A percentile compares a stretch with the other conserved stretches of the same genome.
Conservation (phyloP, 2,888 invertebrate species). For the Euphydryas editha region DNA sequence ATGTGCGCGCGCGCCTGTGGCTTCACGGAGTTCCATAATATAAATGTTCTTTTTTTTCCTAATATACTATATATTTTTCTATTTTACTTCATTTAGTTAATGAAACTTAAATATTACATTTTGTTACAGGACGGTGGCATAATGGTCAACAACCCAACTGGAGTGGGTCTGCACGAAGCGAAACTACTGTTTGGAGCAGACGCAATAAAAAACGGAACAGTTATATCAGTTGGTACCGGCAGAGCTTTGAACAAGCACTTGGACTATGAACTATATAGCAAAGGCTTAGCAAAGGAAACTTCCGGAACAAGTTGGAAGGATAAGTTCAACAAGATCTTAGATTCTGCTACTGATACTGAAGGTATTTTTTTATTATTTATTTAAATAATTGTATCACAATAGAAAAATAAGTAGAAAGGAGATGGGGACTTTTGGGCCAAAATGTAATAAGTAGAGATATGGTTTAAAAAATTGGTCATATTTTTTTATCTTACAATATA, state of each 20-base stretch:
- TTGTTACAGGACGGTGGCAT: slow-evolving; percentile 89
- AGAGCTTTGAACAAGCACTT: slow-evolving; percentile 73
- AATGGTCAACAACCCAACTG: slow-evolving; percentile 94
- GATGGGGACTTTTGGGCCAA: background rate
- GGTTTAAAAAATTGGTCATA: too few relatives aligned
- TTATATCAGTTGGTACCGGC: slow-evolving; percentile 93
- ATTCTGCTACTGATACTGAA: slow-evolving; percentile 95
- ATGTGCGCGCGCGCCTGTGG: background rate
- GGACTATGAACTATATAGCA: slow-evolving; percentile 53
- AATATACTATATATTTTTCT: too few relatives aligned
- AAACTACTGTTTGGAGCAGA: slow-evolving; percentile 91
- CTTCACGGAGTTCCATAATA: too few relatives aligned
- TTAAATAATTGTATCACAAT: background rate
- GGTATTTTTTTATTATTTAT: slow-evolving; percentile 70
- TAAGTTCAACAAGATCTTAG: slow-evolving; percentile 91
- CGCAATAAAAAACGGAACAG: slow-evolving; percentile 86
- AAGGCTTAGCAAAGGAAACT: slow-evolving; percentile 49
- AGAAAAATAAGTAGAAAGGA: background rate
- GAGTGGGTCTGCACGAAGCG: slow-evolving; percentile 94
- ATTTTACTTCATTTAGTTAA: too few relatives aligned
- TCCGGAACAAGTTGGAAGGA: slow-evolving; percentile 86
- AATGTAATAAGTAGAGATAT: too few relatives aligned
- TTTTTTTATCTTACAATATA: too few relatives aligned
- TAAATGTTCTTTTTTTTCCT: too few relatives aligned
- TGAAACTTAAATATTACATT: background rate